Conservation (phyloP, 2,797 vertebrate genomes). For the Anolis apletophallus region DNA sequence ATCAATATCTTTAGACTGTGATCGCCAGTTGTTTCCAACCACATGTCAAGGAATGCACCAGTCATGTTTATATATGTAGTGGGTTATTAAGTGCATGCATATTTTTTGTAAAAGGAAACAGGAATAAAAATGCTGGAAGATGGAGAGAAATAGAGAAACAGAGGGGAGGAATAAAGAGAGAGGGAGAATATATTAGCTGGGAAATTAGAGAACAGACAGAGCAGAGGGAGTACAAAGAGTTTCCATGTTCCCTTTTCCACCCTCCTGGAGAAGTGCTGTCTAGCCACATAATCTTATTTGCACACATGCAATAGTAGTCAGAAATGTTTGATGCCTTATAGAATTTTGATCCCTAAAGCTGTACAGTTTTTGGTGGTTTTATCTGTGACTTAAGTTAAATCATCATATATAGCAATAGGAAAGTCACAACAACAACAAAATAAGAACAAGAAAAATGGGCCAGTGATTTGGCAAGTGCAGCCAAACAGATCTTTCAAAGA, state of each 20-base stretch:
- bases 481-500: slow-evolving; percentile 71
- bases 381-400: slow-evolving; percentile 27
- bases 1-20: background rate
- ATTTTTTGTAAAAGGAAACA: background rate
- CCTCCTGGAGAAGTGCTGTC: background rate
- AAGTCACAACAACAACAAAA: slow-evolving; percentile 52
- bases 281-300: slow-evolving; percentile 1
- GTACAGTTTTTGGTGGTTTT: background rate
- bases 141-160: background rate
- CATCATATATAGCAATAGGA: slow-evolving; percentile 45
- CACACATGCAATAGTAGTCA: slow-evolving; percentile 10
- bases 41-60: background rate
- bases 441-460: slow-evolving; percentile 52
- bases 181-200: background rate
- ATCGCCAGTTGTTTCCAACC: background rate
- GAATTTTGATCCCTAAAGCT: background rate
- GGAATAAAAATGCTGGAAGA: background rate
- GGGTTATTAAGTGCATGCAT: too few relatives aligned
- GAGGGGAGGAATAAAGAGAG: background rate
- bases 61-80: background rate
- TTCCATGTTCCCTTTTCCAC: background rate
- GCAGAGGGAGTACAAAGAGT: background rate
- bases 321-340: background rate
- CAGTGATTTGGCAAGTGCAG: slow-evolving; percentile 64
- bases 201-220: background rate